Evolutionary conservation across 2,797 vertebrate species (phyloP), one percentile per base, ranked within the genome.

Genomic region (Coilia nasus): DNA sequence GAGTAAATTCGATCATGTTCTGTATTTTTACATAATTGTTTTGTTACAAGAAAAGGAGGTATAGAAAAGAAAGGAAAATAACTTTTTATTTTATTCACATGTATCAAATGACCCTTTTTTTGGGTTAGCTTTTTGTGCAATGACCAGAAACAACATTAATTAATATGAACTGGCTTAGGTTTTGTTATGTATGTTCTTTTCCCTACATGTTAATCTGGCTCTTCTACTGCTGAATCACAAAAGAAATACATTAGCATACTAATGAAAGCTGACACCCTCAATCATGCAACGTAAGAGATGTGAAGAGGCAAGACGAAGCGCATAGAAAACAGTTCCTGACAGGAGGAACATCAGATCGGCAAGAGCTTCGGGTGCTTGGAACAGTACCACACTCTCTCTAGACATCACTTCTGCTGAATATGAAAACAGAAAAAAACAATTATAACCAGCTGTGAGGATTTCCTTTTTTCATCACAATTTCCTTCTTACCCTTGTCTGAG

Each of bases 161-260:
- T 59, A 75, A 75, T 41, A 15, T 31, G 28, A 12, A 82, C 35
- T 35, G 28, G 80, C 80, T 87, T 83, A 23, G 7, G 50, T 64
- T 64, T 64, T 11, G 31, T 44, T 10, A 54, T 89, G 87, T 86
- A 85, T 82, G 81, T 41, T 80, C 11, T 19, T 0, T 14, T 2
- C 12, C 12, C 82, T 84, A 83, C 62, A 31, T 80, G 85, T 83
- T 89, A 87, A 91, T 93, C 87, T 90, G 85, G 83, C 81, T 81
- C 83, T 80, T 90, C 88, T 81, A 87, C 90, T 84, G 84, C 87
- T 81, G 59, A 85, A 83, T 81, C 88, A 89, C 86, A 87, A 19
- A 80, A 87, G 85, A 86, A 89, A 78, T n/a, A 54, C 85, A 89
- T 93, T 91, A 90, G 87, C 89, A 92, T 92, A 89, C 93, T 91